Evolutionary conservation across 2,888 invertebrate species (phyloP).

Genomic region (Pseudococcus longispinus): DNA sequence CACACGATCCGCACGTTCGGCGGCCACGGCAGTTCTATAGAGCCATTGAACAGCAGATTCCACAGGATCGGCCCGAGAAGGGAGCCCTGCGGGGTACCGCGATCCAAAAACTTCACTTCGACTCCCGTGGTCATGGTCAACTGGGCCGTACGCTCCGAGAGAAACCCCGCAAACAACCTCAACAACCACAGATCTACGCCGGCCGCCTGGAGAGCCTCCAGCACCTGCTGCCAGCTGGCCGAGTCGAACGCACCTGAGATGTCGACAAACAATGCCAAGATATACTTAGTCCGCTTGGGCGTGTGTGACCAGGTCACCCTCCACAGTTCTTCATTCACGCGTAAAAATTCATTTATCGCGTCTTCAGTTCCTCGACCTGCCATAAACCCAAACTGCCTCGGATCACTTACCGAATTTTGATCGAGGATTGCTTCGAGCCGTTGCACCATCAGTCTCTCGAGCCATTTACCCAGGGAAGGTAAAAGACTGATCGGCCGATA

Average conservation of each 20-base stretch:
- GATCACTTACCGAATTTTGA: not conserved
- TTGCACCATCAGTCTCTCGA: slow-evolving; percentile 24
- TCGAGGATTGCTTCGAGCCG: not conserved
- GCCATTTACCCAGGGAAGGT: slow-evolving; percentile 10
- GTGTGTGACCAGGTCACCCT: not conserved
- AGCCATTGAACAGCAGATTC: not conserved
- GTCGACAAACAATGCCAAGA: not conserved
- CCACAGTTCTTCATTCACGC: not conserved
- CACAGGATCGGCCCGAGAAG: not conserved
- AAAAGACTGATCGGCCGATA: slow-evolving; percentile 36
- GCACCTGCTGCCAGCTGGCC: not conserved
- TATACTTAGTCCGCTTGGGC: not conserved
- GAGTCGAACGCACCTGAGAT: not conserved
- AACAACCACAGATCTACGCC: not conserved
- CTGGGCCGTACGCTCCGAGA: not conserved
- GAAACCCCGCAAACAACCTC: not conserved
- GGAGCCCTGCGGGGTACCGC: not conserved
- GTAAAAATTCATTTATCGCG: not conserved
- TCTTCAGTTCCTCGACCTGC: not conserved
- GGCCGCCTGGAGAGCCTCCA: not conserved
- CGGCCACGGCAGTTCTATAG: not conserved
- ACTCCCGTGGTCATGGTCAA: not conserved
- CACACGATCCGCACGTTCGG: not conserved
- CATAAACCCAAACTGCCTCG: not conserved
- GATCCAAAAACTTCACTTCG: not conserved